Conservation (phyloP, 2,888 invertebrate species). For the Tenthredo mesomela region DNA sequence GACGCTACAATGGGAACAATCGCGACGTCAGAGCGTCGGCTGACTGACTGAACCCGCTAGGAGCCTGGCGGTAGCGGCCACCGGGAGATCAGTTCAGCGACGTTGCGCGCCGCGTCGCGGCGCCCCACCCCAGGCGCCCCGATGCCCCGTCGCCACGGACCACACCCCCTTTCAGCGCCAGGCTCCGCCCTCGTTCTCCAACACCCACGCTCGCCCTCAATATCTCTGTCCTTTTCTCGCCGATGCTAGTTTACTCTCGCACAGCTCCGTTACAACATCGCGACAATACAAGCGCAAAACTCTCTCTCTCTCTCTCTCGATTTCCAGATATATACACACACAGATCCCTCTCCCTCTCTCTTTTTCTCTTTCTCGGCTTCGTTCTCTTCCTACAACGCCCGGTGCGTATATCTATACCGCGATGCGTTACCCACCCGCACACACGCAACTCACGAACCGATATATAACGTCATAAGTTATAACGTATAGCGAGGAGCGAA, state of each 20-base stretch:
- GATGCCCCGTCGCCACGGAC: constrained; percentile 51
- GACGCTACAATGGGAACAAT: constrained; percentile 74
- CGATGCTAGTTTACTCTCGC: not conserved
- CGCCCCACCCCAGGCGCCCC: constrained; percentile 39
- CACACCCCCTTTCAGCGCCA: constrained; percentile 70
- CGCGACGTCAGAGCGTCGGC: constrained; percentile 74
- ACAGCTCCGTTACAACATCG: constrained; percentile 8
- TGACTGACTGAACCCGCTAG: constrained; percentile 73
- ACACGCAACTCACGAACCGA: not conserved
- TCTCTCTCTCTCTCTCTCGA: not conserved
- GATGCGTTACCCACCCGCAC: not conserved
- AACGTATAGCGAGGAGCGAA: not conserved
- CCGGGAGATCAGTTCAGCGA: constrained; percentile 55
- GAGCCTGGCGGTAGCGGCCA: constrained; percentile 62
- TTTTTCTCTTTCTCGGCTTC: constrained; percentile 54
- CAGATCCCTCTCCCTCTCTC: not conserved
- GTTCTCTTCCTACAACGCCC: constrained; percentile 34
- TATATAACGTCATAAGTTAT: not conserved
- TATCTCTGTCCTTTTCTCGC: constrained; percentile 44
- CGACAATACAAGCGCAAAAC: not conserved
- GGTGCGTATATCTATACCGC: not conserved
- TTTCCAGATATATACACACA: not conserved
- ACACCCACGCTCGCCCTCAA: constrained; percentile 68
- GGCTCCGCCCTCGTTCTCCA: constrained; percentile 70
- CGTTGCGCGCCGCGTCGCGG: constrained; percentile 65